Conservation (phyloP, 2,797 vertebrate species). For the Scomberomorus guttatus region DNA sequence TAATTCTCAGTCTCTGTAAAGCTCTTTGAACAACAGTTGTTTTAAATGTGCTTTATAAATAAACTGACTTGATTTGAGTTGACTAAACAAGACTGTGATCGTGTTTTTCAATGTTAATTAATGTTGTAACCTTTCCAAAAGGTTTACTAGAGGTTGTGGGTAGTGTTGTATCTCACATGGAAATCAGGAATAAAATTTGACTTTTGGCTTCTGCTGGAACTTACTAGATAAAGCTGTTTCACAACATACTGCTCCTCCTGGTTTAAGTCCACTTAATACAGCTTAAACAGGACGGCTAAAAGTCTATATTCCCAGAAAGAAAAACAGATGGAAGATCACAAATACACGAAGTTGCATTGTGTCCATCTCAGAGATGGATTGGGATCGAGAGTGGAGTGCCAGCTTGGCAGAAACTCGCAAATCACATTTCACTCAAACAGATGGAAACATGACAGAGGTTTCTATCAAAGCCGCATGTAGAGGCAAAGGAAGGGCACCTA, state of each 20-base stretch:
- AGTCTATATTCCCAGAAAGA: conserved; percentile 14
- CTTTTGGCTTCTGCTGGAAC: neutral
- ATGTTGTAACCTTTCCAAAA: neutral
- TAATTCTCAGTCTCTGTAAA: no score
- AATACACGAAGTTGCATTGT: neutral
- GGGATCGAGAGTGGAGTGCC: conserved; percentile 40
- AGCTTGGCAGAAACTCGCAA: conserved; percentile 56
- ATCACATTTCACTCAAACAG: conserved; percentile 65
- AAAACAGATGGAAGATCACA: conserved; percentile 48
- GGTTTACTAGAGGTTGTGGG: neutral
- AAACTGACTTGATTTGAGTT: no score
- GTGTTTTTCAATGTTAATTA: neutral
- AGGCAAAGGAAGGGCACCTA: conserved; percentile 37
- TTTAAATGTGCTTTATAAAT: no score
- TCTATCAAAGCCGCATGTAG: conserved; percentile 64
- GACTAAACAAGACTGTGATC: neutral
- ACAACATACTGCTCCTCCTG: neutral
- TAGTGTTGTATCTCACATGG: neutral
- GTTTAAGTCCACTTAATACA: conserved; percentile 8
- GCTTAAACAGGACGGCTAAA: conserved; percentile 18
- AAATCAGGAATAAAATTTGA: conserved; percentile 1
- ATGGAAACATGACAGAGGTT: conserved; percentile 53
- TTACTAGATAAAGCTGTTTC: neutral
- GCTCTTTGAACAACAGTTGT: no score
- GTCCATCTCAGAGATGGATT: conserved; percentile 52